Conservation (phyloP, 2,113 vertebrate species). For the Burhinus bistriatus region DNA sequence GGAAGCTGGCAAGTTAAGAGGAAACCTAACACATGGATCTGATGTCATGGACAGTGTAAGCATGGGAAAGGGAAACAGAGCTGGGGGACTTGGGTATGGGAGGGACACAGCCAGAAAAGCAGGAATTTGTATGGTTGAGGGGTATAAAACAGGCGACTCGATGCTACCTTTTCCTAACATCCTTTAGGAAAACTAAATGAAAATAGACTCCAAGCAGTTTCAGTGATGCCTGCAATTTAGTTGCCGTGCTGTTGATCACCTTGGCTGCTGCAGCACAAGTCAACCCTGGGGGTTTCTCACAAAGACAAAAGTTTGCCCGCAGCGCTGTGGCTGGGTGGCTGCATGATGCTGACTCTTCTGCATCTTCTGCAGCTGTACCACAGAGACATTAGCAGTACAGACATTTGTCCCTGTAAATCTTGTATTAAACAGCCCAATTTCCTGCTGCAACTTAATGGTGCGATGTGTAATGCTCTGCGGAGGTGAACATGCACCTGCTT, state of each 20-base stretch:
- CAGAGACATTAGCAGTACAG: accelerated
- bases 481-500: neutral
- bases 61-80: neutral
- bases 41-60: neutral
- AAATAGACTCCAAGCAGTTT: neutral
- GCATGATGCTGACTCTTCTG: neutral
- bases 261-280: neutral
- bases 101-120: neutral
- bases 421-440: neutral
- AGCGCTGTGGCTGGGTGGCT: neutral
- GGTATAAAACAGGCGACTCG: neutral
- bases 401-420: neutral
- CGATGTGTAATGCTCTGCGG: neutral
- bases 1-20: neutral
- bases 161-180: neutral
- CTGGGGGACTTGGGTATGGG: neutral
- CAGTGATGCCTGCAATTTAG: accelerated
- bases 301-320: neutral
- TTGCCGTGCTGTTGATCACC: neutral
- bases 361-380: neutral
- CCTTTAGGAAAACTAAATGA: neutral
- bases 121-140: neutral
- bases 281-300: neutral
- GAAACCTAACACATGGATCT: neutral
- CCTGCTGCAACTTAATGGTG: neutral